Conservation (phyloP, 1,140 invertebrate genomes). For the Rhynchophorus ferrugineus region DNA sequence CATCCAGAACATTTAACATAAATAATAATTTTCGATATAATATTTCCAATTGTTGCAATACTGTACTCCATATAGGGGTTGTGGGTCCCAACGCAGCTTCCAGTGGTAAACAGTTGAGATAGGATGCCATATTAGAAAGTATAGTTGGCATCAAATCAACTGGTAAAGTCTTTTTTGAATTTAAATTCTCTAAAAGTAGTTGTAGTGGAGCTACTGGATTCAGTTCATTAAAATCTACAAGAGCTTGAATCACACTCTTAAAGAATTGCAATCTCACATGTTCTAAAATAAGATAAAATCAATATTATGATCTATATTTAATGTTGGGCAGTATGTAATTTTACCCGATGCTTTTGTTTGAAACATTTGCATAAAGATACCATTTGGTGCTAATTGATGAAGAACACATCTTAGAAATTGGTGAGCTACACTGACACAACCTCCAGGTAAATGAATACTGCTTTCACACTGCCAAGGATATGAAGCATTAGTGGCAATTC, state of each 20-base stretch:
- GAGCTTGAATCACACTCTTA: constrained; percentile 83
- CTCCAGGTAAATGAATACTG: constrained; percentile 78
- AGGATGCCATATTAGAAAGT: constrained; percentile 83
- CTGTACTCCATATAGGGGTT: constrained; percentile 63
- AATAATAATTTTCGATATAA: constrained; percentile 76
- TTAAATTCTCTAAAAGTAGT: constrained; percentile 82
- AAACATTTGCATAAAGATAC: constrained; percentile 94
- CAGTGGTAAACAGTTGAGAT: constrained; percentile 84
- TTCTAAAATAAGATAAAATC: constrained; percentile 47
- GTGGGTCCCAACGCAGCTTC: constrained; percentile 67
- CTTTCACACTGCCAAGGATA: constrained; percentile 90
- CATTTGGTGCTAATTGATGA: constrained; percentile 93
- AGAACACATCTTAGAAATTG: constrained; percentile 95
- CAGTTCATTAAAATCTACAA: constrained; percentile 95
- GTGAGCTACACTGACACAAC: constrained; percentile 86
- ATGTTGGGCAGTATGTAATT: neutral
- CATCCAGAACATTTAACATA: constrained; percentile 62
- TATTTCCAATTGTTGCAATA: constrained; percentile 74
- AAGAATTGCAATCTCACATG: constrained; percentile 73
- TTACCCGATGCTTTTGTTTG: constrained; percentile 77
- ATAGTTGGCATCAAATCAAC: constrained; percentile 66
- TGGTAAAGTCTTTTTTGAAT: constrained; percentile 80
- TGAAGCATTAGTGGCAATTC: constrained; percentile 63
- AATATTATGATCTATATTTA: constrained; percentile 10
- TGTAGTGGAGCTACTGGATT: constrained; percentile 92